Base-by-base conservation (phyloP, 1,140 invertebrate genomes). In the Zaprionus ornatus region DNA sequence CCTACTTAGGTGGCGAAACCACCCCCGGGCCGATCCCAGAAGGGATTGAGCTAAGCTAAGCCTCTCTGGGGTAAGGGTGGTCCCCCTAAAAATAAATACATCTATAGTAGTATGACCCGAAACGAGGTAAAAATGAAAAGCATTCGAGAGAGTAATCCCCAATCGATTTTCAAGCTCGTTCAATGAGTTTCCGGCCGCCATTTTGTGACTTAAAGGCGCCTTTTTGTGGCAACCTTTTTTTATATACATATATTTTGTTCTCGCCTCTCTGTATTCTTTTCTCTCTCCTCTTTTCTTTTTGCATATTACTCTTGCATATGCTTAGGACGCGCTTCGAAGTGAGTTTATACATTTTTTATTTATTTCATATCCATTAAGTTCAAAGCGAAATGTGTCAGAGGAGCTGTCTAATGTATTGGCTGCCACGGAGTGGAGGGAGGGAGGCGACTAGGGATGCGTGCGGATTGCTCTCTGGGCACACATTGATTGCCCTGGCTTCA, bases 321-420 rank as follows among this genome's bases (percentile, higher is more conserved):
- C 64, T 80, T 73, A 48, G 55, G 40, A 32, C 23, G 50, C 27
- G 57, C 15, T 50, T 45, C 74, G 7, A 87, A 82, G 66, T 67
- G 69, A 72, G 68, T 57, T 68, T 83, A 84, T 88, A 84, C 71
- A 88, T 88, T 88, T 88, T 87, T 87, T 84, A 88, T 90, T 74
- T 88, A 90, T 88, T 88, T 78, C 84, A 88, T 90, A 88, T 88
- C 85, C 84, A 88, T 88, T 88, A 88, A 84, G 84, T 90, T 88
- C 81, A 90, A 88, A 90, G 84, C 77, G 68, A 77, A 87, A 87
- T 80, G 83, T 88, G 83, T 83, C 84, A 69, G 69, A 74, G 79
- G 52, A 74, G 80, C 67, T 67, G 68, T 79, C 85, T 87, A 87
- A 87, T 87, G 84, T 90, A 87, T 87, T 87, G 84, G 84, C 81